phyloP scores from a whole-genome alignment of 2,113 vertebrate genomes.

The Charadrius vociferus region DNA sequence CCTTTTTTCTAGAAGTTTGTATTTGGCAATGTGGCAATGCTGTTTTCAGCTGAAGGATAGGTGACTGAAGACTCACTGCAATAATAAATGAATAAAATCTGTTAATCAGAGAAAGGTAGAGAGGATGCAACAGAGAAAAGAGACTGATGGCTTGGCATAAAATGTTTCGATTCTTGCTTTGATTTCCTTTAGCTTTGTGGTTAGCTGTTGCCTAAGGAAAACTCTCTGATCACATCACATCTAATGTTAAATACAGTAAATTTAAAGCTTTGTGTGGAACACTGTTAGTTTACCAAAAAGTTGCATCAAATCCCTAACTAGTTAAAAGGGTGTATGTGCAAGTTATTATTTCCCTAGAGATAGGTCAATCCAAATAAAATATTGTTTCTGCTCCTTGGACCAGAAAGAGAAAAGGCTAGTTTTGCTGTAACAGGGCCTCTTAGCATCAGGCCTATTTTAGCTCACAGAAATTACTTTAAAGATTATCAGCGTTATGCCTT shows the following conservation, averaged over 20 bases:
- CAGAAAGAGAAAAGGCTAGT: conserved; percentile 30
- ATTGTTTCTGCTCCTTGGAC: conserved; percentile 38
- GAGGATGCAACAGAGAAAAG: neutral
- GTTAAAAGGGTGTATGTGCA: neutral
- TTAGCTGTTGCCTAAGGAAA: conserved; percentile 50
- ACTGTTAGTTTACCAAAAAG: neutral
- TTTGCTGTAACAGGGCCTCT: neutral
- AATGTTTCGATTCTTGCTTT: conserved; percentile 29
- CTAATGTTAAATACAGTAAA: neutral
- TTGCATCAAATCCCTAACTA: neutral
- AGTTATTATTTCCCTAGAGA: conserved; percentile 19
- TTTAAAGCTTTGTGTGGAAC: neutral
- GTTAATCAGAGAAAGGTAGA: neutral
- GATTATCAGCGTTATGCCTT: neutral
- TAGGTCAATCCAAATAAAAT: conserved; percentile 35
- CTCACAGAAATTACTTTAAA: neutral
- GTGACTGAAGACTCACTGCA: neutral
- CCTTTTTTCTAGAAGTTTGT: neutral
- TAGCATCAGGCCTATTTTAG: neutral
- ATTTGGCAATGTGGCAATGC: neutral
- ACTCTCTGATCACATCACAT: neutral
- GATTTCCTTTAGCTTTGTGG: conserved; percentile 29
- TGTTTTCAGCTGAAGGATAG: neutral
- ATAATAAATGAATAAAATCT: neutral
- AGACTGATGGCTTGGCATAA: neutral